phyloP scores from a whole-genome alignment of 1,140 invertebrate species.

The Papilio machaon region DNA sequence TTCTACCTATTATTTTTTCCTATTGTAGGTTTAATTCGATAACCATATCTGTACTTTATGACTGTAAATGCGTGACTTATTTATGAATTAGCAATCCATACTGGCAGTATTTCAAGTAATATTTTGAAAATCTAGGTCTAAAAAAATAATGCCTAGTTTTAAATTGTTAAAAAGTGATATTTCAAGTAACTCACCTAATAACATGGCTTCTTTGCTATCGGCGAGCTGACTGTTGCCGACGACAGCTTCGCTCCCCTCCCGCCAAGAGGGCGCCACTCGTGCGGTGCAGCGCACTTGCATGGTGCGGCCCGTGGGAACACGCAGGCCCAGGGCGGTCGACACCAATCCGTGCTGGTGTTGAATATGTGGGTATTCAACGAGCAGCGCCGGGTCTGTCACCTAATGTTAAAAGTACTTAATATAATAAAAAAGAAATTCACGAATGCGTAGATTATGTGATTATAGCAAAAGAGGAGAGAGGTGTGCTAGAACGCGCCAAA shows the following conservation, averaged over 20 bases:
- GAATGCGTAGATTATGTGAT: too few relatives aligned
- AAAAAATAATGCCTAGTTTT: background rate
- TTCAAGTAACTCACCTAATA: conserved; percentile 61
- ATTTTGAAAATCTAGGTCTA: background rate
- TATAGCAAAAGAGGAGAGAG: too few relatives aligned
- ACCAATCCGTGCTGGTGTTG: conserved; percentile 70
- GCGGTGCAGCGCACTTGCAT: conserved; percentile 77
- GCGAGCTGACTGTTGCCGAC: conserved; percentile 73
- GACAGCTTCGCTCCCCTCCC: conserved; percentile 76
- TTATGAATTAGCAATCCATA: too few relatives aligned
- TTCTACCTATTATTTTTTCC: too few relatives aligned
- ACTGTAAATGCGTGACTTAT: too few relatives aligned
- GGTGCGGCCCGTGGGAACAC: conserved; percentile 65
- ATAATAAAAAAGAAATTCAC: too few relatives aligned
- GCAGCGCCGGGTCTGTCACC: conserved; percentile 68
- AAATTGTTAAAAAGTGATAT: background rate
- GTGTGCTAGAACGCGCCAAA: too few relatives aligned
- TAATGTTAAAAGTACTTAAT: conserved; percentile 40
- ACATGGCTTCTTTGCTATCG: conserved; percentile 78
- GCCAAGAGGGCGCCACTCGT: conserved; percentile 71
- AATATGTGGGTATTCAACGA: conserved; percentile 71
- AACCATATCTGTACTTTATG: too few relatives aligned
- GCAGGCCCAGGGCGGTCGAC: conserved; percentile 69
- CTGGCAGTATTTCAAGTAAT: too few relatives aligned
- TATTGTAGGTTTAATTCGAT: too few relatives aligned